These are phyloP conservation scores for Ctenopoma kingsleyae DNA, from an alignment of 2,797 vertebrate species.

Conservation along the genomic window DNA sequence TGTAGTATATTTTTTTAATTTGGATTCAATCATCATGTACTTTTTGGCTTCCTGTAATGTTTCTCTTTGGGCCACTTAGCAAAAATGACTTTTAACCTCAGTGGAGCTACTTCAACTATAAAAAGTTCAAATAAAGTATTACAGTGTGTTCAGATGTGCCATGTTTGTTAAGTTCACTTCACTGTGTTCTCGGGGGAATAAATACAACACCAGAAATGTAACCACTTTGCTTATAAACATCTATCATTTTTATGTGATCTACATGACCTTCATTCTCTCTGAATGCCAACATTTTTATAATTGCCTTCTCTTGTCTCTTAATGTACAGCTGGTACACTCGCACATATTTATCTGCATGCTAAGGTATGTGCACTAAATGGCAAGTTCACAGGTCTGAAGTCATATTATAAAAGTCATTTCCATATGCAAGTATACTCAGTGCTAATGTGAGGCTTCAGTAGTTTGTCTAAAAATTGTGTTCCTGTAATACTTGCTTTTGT, in stretches of 20 bases:
- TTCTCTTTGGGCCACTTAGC: slow-evolving; percentile 33
- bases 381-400: background rate
- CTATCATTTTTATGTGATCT: slow-evolving; percentile 22
- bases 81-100: slow-evolving; percentile 40
- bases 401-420: background rate
- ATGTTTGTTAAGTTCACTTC: background rate
- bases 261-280: slow-evolving; percentile 45
- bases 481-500: no score
- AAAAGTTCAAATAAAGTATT: slow-evolving; percentile 15
- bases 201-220: slow-evolving; percentile 6
- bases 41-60: slow-evolving; percentile 28
- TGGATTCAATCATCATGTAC: slow-evolving; percentile 25
- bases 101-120: slow-evolving; percentile 9
- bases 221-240: slow-evolving; percentile 33
- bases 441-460: slow-evolving; percentile 6
- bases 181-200: slow-evolving; percentile 5
- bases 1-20: slow-evolving; percentile 24
- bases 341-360: slow-evolving; percentile 16
- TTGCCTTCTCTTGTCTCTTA: slow-evolving; percentile 34
- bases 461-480: no score
- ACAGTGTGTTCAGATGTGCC: slow-evolving; percentile 8
- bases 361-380: slow-evolving; percentile 11
- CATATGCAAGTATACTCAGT: background rate
- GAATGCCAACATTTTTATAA: slow-evolving; percentile 46
- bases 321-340: slow-evolving; percentile 27